Evolutionary conservation across 92 coral and sea anemone species (phyloP).

Genomic region (Epizoanthus rinbou): DNA sequence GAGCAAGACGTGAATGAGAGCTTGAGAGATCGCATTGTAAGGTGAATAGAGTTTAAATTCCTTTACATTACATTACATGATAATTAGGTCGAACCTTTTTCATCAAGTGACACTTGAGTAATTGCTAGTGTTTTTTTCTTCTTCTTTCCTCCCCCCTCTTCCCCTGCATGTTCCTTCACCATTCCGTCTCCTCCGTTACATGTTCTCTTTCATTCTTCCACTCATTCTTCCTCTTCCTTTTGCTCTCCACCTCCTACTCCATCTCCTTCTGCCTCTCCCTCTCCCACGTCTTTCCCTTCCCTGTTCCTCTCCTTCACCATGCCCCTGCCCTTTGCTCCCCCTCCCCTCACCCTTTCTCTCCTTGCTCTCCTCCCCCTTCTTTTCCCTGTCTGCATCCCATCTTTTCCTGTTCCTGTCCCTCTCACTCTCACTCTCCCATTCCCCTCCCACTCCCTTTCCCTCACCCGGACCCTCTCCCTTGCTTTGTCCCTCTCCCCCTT

Average conservation of each 20-base stretch:
- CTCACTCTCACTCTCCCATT: too few species aligned
- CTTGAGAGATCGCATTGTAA: constrained; percentile 59
- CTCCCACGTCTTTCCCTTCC: too few species aligned
- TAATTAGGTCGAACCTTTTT: background rate
- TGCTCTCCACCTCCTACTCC: background rate
- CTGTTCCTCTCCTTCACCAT: too few species aligned
- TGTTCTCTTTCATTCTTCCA: background rate
- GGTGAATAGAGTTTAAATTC: constrained; percentile 31
- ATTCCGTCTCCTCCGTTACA: background rate
- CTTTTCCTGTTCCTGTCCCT: too few species aligned
- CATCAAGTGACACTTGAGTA: too few species aligned
- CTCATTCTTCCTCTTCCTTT: background rate
- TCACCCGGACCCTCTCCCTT: background rate
- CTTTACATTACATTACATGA: constrained; percentile 1
- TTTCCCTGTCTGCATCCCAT: too few species aligned
- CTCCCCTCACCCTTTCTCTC: too few species aligned
- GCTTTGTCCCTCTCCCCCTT: background rate
- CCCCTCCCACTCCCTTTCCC: too few species aligned
- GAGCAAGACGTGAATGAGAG: constrained; percentile 68
- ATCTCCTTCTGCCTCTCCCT: background rate
- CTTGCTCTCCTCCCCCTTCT: too few species aligned
- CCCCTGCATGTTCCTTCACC: background rate
- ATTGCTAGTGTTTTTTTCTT: too few species aligned
- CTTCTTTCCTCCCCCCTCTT: too few species aligned
- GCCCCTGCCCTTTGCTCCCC: too few species aligned